Percentiles rank a stretch among this genome's conserved stretches.
Evolutionary conservation across 2,888 invertebrate species (phyloP).

Genomic region (Aricia artaxerxes): DNA sequence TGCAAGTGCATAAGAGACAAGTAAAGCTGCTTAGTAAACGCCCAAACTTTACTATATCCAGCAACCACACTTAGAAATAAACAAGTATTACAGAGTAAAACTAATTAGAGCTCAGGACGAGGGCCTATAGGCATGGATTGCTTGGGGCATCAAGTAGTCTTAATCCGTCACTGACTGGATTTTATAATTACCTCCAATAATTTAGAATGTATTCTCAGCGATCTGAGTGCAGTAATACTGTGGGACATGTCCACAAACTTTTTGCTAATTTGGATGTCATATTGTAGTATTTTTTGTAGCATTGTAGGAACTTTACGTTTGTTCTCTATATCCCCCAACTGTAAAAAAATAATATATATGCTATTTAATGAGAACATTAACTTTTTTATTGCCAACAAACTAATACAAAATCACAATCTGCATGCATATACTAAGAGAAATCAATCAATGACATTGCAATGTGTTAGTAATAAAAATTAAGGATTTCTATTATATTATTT

Average conservation of each 20-base stretch:
- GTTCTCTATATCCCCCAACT: constrained; percentile 55
- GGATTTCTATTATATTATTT: background rate
- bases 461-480: background rate
- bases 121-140: too few relatives aligned
- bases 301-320: constrained; percentile 72
- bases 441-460: background rate
- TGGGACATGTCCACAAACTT: constrained; percentile 73
- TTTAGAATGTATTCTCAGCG: constrained; percentile 77
- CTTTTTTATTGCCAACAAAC: background rate
- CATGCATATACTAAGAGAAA: background rate
- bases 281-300: constrained; percentile 70
- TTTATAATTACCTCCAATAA: constrained; percentile 73
- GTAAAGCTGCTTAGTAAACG: background rate
- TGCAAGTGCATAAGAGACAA: background rate
- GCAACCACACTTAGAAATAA: too few relatives aligned
- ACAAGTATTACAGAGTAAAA: too few relatives aligned
- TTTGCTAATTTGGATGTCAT: constrained; percentile 77
- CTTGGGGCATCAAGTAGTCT: too few relatives aligned
- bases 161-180: too few relatives aligned
- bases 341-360: constrained; percentile 40
- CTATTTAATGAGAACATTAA: background rate
- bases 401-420: background rate
- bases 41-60: background rate
- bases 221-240: constrained; percentile 70
- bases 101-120: background rate